Conservation (phyloP, 2,888 invertebrate genomes). For the Ochropacha duplaris region DNA sequence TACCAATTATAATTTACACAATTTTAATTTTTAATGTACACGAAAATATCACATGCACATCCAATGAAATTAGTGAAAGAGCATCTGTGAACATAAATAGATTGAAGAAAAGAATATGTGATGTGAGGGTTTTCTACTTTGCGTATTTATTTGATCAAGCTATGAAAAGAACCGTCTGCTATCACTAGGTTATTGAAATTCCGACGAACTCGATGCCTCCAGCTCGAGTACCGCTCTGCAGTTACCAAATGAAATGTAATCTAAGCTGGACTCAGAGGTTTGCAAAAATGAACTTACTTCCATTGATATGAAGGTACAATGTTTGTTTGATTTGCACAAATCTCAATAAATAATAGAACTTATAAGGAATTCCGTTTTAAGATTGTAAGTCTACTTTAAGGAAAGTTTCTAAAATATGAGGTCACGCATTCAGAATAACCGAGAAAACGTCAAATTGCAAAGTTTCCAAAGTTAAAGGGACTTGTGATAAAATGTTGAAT, state of each 20-base stretch:
- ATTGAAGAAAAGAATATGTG: neutral
- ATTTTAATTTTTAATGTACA: too few species aligned
- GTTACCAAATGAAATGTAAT: neutral
- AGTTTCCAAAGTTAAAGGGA: neutral
- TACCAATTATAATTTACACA: too few species aligned
- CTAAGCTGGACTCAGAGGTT: neutral
- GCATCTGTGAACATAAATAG: neutral
- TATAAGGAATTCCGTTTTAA: neutral
- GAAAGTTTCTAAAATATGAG: neutral
- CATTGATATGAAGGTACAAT: neutral
- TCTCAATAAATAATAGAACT: neutral
- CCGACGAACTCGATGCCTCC: neutral
- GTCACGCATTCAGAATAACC: neutral
- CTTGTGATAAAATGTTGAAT: slow-evolving; percentile 3
- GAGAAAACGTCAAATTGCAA: neutral
- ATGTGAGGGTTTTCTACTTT: neutral
- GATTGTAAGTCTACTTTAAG: neutral
- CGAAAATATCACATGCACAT: too few species aligned
- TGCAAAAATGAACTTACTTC: neutral
- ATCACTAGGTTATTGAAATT: neutral
- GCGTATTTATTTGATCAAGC: neutral
- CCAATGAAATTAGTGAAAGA: too few species aligned
- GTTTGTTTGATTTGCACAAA: neutral
- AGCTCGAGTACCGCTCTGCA: neutral
- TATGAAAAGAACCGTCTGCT: neutral